phyloP scores from a whole-genome alignment of 53 echinoderm and acorn worm species.

The Apostichopus leukothele region DNA sequence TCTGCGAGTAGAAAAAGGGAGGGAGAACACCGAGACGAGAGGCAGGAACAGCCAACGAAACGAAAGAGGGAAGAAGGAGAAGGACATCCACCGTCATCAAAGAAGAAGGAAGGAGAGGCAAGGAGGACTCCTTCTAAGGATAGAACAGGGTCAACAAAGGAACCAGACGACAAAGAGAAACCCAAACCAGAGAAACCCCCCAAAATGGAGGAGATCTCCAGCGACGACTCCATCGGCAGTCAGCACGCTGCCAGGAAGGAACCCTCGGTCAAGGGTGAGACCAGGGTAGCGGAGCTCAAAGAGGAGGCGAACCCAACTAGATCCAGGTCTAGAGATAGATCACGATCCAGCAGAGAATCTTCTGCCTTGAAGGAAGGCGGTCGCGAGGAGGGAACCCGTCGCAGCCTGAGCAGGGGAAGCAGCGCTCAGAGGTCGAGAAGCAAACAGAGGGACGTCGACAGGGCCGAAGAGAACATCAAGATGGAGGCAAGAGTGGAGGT shows the following conservation, averaged over 20 bases:
- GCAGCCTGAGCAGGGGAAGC: slow-evolving; percentile 23
- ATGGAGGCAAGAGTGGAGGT: slow-evolving; percentile 28
- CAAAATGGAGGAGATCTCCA: slow-evolving; percentile 47
- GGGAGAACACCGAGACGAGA: slow-evolving; percentile 51
- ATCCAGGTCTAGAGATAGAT: slow-evolving; percentile 41
- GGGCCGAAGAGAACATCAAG: background rate
- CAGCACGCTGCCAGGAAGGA: slow-evolving; percentile 24
- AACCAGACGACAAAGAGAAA: background rate
- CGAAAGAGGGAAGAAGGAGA: slow-evolving; percentile 45
- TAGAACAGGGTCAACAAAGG: background rate
- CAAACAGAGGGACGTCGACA: background rate
- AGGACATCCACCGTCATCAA: slow-evolving; percentile 38
- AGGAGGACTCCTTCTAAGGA: slow-evolving; percentile 34
- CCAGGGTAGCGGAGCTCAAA: slow-evolving; percentile 20
- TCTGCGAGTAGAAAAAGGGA: slow-evolving; percentile 36
- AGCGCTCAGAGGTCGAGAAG: slow-evolving; percentile 12
- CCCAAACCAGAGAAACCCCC: slow-evolving; percentile 9
- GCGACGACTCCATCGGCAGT: slow-evolving; percentile 48
- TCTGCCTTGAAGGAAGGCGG: slow-evolving; percentile 19
- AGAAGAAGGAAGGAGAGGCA: slow-evolving; percentile 21
- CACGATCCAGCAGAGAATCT: slow-evolving; percentile 29
- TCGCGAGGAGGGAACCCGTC: background rate
- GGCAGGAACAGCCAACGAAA: slow-evolving; percentile 24
- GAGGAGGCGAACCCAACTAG: slow-evolving; percentile 24
- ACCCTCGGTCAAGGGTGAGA: background rate